Conservation (phyloP, 2,113 vertebrate genomes). For the Sitta europaea region DNA sequence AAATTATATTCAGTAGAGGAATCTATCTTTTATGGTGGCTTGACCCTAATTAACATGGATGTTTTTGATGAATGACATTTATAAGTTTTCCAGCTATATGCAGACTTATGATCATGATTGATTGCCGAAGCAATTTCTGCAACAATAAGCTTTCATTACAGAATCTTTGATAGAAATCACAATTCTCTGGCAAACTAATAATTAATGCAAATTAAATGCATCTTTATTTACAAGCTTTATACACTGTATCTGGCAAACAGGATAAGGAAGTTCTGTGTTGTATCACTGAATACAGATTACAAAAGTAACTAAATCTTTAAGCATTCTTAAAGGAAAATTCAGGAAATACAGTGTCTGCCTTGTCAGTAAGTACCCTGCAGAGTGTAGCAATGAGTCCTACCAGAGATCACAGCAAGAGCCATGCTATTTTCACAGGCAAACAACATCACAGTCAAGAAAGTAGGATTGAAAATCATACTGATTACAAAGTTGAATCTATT, state of each 20-base stretch:
- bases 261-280: background rate
- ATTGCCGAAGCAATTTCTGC: background rate
- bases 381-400: background rate
- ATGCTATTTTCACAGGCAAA: background rate
- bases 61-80: background rate
- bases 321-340: background rate
- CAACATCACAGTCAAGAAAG: background rate
- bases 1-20: background rate
- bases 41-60: background rate
- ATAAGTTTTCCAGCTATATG: background rate
- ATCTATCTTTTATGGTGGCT: background rate
- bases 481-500: background rate
- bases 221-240: conserved; percentile 2
- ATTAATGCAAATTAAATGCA: conserved; percentile 14
- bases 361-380: background rate
- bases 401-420: background rate
- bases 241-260: background rate
- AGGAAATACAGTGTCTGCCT: background rate
- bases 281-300: background rate
- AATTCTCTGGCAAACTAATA: background rate
- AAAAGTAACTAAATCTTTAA: background rate
- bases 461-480: background rate
- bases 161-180: conserved; percentile 16
- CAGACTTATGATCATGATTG: background rate
- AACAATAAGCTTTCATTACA: background rate